Evolutionary conservation across 2,113 vertebrate genomes (phyloP).

Genomic region (Propithecus coquereli): DNA sequence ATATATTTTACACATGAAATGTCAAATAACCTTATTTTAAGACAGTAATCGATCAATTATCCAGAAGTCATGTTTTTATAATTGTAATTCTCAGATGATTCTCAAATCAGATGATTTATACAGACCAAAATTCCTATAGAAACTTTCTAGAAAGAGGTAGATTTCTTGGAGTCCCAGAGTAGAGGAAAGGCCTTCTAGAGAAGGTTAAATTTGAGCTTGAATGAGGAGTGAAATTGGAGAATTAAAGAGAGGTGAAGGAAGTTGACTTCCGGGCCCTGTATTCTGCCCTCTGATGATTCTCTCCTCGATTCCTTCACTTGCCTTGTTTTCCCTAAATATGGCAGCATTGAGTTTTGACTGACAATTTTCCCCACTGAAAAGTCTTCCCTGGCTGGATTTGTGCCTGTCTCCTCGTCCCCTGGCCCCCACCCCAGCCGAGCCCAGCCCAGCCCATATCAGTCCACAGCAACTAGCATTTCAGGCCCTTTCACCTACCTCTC

Average conservation of each 20-base stretch:
- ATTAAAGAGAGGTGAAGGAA: not conserved
- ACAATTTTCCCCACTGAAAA: too few species aligned
- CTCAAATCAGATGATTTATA: not conserved
- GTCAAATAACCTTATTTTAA: not conserved
- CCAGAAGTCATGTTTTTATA: not conserved
- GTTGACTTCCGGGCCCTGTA: accelerated
- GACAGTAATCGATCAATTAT: not conserved
- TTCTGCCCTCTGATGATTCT: accelerated
- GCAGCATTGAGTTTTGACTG: not conserved
- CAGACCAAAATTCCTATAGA: not conserved
- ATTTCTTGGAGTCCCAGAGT: not conserved
- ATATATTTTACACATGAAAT: not conserved
- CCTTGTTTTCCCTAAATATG: not conserved
- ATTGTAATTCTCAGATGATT: not conserved
- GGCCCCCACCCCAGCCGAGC: not conserved
- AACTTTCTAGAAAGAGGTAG: not conserved
- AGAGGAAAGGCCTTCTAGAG: not conserved
- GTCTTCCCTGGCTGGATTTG: not conserved
- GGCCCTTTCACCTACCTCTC: not conserved
- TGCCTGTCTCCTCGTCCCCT: not conserved
- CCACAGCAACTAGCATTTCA: not conserved
- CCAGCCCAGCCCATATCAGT: not conserved
- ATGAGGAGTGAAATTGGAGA: not conserved
- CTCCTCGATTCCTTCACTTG: too few species aligned
- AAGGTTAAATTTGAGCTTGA: not conserved